These are phyloP conservation scores for Stenolophus ochropezus DNA, from an alignment of 2,888 invertebrate species.

Conservation along the genomic window DNA sequence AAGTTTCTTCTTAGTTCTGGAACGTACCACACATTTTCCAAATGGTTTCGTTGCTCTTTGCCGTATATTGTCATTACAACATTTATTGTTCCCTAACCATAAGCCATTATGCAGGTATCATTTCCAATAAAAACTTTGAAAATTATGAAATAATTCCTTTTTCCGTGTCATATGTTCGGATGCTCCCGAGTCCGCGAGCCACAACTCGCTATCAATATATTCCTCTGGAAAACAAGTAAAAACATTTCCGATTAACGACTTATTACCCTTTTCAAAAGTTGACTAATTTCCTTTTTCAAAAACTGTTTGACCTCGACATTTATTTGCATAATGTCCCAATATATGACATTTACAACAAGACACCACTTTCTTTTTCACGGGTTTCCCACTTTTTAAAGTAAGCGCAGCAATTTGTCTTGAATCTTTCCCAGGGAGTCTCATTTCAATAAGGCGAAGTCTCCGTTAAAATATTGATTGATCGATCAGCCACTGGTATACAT, in stretches of 20 bases:
- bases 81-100: not conserved
- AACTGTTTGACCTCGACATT: not conserved
- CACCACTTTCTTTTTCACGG: not conserved
- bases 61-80: not conserved
- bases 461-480: not conserved
- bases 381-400: not conserved
- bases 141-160: not conserved
- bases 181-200: not conserved
- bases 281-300: too few species aligned
- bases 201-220: not conserved
- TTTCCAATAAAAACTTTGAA: not conserved
- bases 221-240: not conserved
- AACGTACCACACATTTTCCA: not conserved
- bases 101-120: not conserved
- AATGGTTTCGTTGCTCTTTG: not conserved
- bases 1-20: too few species aligned
- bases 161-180: not conserved
- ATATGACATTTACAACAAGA: not conserved
- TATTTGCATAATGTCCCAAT: not conserved
- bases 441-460: conserved; percentile 3
- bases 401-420: not conserved
- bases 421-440: not conserved
- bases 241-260: not conserved
- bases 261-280: too few species aligned
- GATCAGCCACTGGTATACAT: not conserved